Conservation (phyloP, 2,797 vertebrate species). For the Cossypha heuglini region DNA sequence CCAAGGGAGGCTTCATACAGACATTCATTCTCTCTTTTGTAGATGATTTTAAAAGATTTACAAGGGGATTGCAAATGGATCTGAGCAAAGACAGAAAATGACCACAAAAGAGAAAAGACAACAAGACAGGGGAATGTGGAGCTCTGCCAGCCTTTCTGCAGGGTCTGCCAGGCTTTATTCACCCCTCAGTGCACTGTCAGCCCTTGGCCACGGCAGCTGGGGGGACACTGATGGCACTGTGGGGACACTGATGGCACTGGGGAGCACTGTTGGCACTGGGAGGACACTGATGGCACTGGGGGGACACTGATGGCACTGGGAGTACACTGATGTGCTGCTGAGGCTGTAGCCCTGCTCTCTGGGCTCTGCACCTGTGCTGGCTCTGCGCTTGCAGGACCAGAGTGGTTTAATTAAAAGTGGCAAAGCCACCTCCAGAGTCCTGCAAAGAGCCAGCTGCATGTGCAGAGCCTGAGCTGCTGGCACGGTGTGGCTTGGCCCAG, state of each 20-base stretch:
- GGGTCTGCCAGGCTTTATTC: neutral
- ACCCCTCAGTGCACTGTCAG: neutral
- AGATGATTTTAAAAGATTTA: neutral
- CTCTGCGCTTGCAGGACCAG: neutral
- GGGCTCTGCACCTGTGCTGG: neutral
- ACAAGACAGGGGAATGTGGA: neutral
- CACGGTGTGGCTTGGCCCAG: fast-evolving
- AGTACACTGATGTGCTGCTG: neutral
- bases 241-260: no score
- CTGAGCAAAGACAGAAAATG: neutral
- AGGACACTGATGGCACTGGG: no score
- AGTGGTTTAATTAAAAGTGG: neutral
- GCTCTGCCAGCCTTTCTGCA: neutral
- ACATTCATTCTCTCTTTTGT: neutral
- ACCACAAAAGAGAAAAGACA: neutral
- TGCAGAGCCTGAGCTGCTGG: neutral
- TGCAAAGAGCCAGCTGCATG: fast-evolving
- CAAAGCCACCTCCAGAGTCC: neutral
- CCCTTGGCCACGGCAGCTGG: fast-evolving
- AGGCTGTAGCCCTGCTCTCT: neutral
- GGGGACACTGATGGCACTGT: neutral
- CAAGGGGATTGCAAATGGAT: neutral
- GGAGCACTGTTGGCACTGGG: no score
- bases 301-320: no score
- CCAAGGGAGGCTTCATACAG: neutral